phyloP scores from a whole-genome alignment of 2,888 invertebrate species.

The Melanophora roralis region DNA sequence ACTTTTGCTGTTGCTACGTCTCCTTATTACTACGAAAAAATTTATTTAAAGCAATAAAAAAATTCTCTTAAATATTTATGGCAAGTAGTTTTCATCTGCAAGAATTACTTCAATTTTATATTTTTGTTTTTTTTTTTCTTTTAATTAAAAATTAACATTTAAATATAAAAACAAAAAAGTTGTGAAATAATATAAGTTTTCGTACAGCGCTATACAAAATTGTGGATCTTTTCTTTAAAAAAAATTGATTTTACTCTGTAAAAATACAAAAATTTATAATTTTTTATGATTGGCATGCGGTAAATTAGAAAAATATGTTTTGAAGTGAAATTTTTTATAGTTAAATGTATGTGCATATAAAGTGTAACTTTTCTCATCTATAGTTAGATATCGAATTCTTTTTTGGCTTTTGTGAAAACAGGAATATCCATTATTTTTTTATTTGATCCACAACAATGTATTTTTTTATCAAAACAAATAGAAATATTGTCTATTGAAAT shows the following conservation, averaged over 20 bases:
- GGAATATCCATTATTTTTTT: background rate
- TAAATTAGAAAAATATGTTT: no score
- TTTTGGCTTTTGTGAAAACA: no score
- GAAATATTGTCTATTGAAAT: conserved; percentile 40
- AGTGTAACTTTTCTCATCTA: no score
- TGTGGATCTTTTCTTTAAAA: background rate
- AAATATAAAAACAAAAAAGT: background rate
- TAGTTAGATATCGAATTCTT: no score
- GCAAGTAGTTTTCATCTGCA: conserved; percentile 63
- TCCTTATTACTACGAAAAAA: conserved; percentile 18
- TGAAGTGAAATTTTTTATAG: no score
- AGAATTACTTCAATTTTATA: conserved; percentile 50
- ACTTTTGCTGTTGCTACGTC: conserved; percentile 34
- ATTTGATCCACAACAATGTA: no score
- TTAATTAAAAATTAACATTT: conserved; percentile 7
- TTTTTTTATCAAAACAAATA: no score
- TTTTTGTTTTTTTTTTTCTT: no score
- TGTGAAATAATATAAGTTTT: background rate
- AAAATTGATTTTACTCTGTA: background rate
- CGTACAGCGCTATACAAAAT: conserved; percentile 1
- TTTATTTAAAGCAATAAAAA: conserved; percentile 21
- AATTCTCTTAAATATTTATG: conserved; percentile 61
- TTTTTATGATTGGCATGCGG: no score
- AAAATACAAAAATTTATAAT: background rate
- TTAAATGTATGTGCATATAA: no score